Percentiles rank a stretch among this genome's conserved stretches.
Conservation (phyloP, 2,797 vertebrate species). For the Epinephelus coioides region DNA sequence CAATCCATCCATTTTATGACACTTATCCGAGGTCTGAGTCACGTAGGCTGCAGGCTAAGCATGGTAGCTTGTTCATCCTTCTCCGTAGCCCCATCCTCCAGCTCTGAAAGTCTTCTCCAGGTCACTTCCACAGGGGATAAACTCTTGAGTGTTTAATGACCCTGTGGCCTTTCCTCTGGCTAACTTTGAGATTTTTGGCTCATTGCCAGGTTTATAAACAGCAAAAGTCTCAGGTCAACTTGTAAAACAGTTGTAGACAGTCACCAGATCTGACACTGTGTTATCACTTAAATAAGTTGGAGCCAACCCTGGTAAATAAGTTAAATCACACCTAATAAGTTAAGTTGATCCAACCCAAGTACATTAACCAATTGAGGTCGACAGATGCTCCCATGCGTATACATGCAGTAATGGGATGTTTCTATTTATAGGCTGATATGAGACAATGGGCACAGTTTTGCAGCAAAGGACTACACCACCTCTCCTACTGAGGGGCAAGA, state of each 20-base stretch:
- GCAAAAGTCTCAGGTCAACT: neutral
- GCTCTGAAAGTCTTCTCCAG: neutral
- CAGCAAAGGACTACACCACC: too few species aligned
- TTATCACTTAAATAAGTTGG: neutral
- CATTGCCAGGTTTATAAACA: neutral
- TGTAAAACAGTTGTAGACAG: neutral
- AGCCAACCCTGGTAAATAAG: too few species aligned
- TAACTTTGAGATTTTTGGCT: neutral
- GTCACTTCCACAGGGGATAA: neutral
- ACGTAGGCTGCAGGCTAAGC: neutral
- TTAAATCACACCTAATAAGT: too few species aligned
- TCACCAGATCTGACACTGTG: neutral
- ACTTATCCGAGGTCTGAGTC: conserved; percentile 6
- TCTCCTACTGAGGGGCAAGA: too few species aligned
- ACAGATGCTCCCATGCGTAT: too few species aligned
- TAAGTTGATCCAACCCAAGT: too few species aligned
- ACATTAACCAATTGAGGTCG: too few species aligned
- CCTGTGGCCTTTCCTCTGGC: neutral
- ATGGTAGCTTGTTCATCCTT: neutral
- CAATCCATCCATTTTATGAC: conserved; percentile 36
- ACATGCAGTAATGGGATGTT: too few species aligned
- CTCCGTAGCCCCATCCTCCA: neutral
- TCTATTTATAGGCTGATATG: too few species aligned
- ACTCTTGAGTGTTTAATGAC: neutral
- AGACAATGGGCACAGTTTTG: too few species aligned